Evolutionary conservation across 1,140 invertebrate genomes (phyloP), one percentile per base, ranked within the genome.

Genomic region (Ceratosolen fusciceps): DNA sequence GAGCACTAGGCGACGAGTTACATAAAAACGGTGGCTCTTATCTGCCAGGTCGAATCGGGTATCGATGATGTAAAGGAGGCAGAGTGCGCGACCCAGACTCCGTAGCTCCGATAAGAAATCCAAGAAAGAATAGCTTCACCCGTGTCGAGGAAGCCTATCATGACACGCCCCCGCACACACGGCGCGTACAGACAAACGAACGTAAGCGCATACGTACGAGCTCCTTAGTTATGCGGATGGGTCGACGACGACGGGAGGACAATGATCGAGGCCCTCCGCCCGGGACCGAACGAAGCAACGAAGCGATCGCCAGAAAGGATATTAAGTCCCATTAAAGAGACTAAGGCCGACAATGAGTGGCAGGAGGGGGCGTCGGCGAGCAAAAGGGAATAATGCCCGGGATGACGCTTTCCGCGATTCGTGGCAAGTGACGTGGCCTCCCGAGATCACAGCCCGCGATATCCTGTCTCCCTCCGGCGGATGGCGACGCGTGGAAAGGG

Each of bases 321-420:
- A 76, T 76, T 54, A 68, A 47, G 29, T 31, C n/a, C 26, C 52
- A 70, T 68, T 54, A 77, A 26, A 71, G 34, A 31, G n/a, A 77
- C 58, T 9, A 71, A 56, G 67, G 75, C 24, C 75, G 47, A 10
- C n/a, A 39, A 68, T 70, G 24, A 47, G 37, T 52, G 52, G 43
- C 43, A 71, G 68, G 68, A 71, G 54, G 7, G 8, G 16, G 31
- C 19, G 24, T 58, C 21, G n/a, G 34, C 29, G 62, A 21, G 5
- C 31, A 8, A 21, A 4, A 37, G 62, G 62, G 4, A 26, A 24
- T 19, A 4, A 4, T 19, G 52, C 56, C 4, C 8, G n/a, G 56
- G 24, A 24, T 43, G 39, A 52, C 5, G 4, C 49, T 52, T 52
- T 52, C 14, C 49, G 49, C 49, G 5, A 19, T 21, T 52, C 49